These are phyloP conservation scores for Casuarius casuarius DNA, from an alignment of 2,113 vertebrate species.

Conservation along the genomic window DNA sequence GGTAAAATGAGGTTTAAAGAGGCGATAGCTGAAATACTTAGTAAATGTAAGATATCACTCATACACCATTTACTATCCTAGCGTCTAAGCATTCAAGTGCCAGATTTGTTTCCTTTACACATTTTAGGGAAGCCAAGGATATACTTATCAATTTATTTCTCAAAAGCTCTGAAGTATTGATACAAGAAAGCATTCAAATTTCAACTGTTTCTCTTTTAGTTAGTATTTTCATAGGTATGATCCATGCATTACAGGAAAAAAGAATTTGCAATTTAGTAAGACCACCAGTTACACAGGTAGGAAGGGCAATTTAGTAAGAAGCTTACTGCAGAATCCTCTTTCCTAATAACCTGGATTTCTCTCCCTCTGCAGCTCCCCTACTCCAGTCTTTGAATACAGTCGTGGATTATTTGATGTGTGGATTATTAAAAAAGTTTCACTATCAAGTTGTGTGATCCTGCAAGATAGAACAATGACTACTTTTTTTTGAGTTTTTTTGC, in stretches of 20 bases:
- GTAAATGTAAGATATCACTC: background rate
- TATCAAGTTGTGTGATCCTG: background rate
- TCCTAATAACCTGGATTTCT: background rate
- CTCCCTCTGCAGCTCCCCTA: background rate
- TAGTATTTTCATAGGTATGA: background rate
- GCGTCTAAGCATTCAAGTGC: background rate
- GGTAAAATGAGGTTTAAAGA: background rate
- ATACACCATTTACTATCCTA: background rate
- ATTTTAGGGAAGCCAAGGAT: background rate
- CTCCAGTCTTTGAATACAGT: background rate
- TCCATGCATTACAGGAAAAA: background rate
- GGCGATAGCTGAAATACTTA: background rate
- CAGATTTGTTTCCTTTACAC: background rate
- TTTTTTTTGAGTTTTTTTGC: background rate
- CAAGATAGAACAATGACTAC: background rate
- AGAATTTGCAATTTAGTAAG: background rate
- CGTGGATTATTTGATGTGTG: background rate
- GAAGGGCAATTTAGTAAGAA: background rate
- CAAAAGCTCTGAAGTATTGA: background rate
- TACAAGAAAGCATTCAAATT: background rate
- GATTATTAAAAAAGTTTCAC: background rate
- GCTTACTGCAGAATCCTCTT: background rate
- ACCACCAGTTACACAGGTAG: background rate
- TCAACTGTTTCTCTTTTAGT: background rate
- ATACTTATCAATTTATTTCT: background rate